Evolutionary conservation across 2,797 vertebrate species (phyloP), one percentile per base, ranked within the genome.

Genomic region (Philypnodon macrostomus): DNA sequence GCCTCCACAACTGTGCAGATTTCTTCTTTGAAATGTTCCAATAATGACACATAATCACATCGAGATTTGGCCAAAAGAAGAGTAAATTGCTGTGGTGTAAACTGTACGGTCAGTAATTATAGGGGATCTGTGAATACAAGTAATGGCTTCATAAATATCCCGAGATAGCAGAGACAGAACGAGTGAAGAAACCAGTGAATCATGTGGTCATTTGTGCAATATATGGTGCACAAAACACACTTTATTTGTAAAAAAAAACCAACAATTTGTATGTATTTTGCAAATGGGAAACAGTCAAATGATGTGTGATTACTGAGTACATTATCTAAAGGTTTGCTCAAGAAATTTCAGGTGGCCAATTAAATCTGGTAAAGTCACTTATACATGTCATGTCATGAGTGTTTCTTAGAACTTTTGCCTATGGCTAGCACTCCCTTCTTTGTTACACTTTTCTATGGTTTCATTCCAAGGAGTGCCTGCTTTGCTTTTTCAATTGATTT

Each of bases 31-130:
- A 67, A 73, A 65, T 21, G 8, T 29, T 32, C 13, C 49, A 4
- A 34, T 78, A 73, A 79, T 78, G 60, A 71, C 44, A 42, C 63
- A 80, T 76, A 70, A 81, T 73, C 49, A 61, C 26, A 7, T 6
- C 0, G 3, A 45, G 33, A 58, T 54, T 64, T 32, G 40, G 19
- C 27, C 8, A 49, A 34, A 61, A 38, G 39, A 47, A 50, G 37
- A 59, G 56, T 58, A 70, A 71, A 77, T 60, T 39, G 45, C 47
- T 10, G 7, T 8, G 7, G 56, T 0, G 14, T 13, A 29, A 49
- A 47, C n/a, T 0, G 8, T 56, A 33, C 5, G 45, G 64, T 52
- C 70, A 47, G 51, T 30, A 49, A 67, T 70, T 65, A 61, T 58
- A 58, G 50, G 67, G 65, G 73, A 71, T 44, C 27, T 56, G 58